These are phyloP conservation scores for Labroides dimidiatus DNA, from an alignment of 2,797 vertebrate genomes.

Conservation along the genomic window DNA sequence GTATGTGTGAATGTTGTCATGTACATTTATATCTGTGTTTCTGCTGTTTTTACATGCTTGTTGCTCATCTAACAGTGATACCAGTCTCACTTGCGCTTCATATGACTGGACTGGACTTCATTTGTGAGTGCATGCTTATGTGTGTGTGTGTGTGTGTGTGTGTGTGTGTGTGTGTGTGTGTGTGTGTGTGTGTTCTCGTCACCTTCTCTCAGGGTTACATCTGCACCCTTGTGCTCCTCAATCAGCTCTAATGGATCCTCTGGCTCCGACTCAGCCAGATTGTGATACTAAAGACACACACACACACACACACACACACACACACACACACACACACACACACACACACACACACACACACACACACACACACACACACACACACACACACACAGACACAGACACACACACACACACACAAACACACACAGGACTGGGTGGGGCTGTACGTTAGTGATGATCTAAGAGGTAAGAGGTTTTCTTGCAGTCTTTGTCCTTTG, in stretches of 20 bases:
- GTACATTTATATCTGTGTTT: neutral
- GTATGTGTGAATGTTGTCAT: neutral
- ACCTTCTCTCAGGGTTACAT: slow-evolving; percentile 81
- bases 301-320: slow-evolving; percentile 39
- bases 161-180: slow-evolving; percentile 6
- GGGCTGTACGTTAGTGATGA: slow-evolving; percentile 59
- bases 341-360: slow-evolving; percentile 27
- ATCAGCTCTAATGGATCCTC: slow-evolving; percentile 86
- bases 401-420: slow-evolving; percentile 25
- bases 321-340: slow-evolving; percentile 30
- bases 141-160: slow-evolving; percentile 23
- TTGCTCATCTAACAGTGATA: neutral
- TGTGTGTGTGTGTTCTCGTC: slow-evolving; percentile 47
- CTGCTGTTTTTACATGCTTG: neutral
- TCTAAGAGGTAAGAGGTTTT: slow-evolving; percentile 61
- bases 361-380: slow-evolving; percentile 47
- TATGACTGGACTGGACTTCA: slow-evolving; percentile 15
- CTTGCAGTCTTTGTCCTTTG: slow-evolving; percentile 63
- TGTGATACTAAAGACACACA: slow-evolving; percentile 62
- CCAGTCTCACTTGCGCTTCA: slow-evolving; percentile 30
- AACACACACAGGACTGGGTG: slow-evolving; percentile 38
- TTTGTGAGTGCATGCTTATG: slow-evolving; percentile 8
- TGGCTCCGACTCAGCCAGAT: slow-evolving; percentile 80
- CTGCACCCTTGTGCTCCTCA: slow-evolving; percentile 79
- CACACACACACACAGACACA: slow-evolving; percentile 12